These are phyloP conservation scores for Dryomyza anilis DNA, from an alignment of 2,888 invertebrate species.

Conservation along the genomic window DNA sequence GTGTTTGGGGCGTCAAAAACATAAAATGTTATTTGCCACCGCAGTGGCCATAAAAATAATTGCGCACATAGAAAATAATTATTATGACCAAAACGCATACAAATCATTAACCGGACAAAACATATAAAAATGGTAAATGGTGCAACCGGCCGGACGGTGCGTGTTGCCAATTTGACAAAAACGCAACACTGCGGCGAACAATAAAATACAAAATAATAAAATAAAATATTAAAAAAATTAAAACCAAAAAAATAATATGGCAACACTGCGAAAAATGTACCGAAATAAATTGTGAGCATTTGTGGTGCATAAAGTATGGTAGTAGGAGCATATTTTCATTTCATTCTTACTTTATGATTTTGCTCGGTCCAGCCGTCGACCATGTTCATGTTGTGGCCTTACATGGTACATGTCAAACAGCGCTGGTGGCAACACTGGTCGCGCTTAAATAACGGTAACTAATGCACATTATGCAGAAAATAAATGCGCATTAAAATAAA, in stretches of 20 bases:
- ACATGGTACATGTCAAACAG: constrained; percentile 6
- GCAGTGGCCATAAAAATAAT: constrained; percentile 21
- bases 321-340: too few relatives aligned
- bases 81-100: constrained; percentile 17
- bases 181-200: too few relatives aligned
- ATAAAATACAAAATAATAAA: too few relatives aligned
- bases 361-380: background rate
- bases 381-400: background rate
- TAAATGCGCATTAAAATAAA: background rate
- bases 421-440: constrained; percentile 15
- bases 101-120: constrained; percentile 16
- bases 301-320: constrained; percentile 9
- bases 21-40: constrained; percentile 12
- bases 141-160: background rate
- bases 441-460: background rate
- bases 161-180: constrained; percentile 10
- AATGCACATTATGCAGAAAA: constrained; percentile 7
- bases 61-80: constrained; percentile 26
- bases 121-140: background rate
- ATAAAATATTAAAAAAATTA: too few relatives aligned
- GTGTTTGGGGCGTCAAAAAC: too few relatives aligned
- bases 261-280: background rate
- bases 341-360: too few relatives aligned
- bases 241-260: background rate
- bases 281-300: constrained; percentile 3